Percentiles rank a stretch among this genome's conserved stretches.
These are phyloP conservation scores for Melieria crassipennis DNA, from an alignment of 2,888 invertebrate genomes.

Conservation along the genomic window DNA sequence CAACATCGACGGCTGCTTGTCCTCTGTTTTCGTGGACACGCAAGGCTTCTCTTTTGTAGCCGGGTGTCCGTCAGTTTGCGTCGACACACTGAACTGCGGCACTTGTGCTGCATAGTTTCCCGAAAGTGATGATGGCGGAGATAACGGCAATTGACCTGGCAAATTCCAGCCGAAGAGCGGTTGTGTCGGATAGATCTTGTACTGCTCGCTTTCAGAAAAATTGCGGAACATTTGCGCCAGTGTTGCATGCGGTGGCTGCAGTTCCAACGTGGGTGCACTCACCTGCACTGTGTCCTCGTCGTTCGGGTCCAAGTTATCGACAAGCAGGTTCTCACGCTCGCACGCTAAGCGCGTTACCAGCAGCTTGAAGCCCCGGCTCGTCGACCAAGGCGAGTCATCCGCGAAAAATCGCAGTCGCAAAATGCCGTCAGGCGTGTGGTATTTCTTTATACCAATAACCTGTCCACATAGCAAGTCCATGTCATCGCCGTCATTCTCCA, in stretches of 20 bases:
- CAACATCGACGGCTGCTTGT: background rate
- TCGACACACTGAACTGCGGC: background rate
- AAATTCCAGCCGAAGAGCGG: conserved; percentile 39
- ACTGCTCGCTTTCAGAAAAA: conserved; percentile 38
- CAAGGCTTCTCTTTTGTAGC: conserved; percentile 4
- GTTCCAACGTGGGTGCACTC: conserved; percentile 46
- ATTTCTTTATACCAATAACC: conserved; percentile 66
- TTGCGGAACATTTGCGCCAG: conserved; percentile 46
- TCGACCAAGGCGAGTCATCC: conserved; percentile 58
- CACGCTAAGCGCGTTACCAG: conserved; percentile 68
- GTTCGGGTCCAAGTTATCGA: conserved; percentile 37
- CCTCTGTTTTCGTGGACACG: background rate
- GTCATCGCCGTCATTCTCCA: conserved; percentile 57
- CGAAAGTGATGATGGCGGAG: conserved; percentile 30
- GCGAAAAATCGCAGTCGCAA: conserved; percentile 67
- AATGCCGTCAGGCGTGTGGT: conserved; percentile 66
- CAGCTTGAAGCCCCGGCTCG: conserved; percentile 67
- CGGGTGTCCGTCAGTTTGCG: background rate
- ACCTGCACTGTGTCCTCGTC: conserved; percentile 50
- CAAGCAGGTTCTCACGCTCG: conserved; percentile 50
- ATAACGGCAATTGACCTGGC: conserved; percentile 32
- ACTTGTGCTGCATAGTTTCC: conserved; percentile 15
- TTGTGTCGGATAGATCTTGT: conserved; percentile 36
- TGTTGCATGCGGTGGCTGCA: conserved; percentile 39
- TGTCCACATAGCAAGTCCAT: conserved; percentile 68